Evolutionary conservation across 2,888 invertebrate species (phyloP).

Genomic region (Stenodera caucasica): DNA sequence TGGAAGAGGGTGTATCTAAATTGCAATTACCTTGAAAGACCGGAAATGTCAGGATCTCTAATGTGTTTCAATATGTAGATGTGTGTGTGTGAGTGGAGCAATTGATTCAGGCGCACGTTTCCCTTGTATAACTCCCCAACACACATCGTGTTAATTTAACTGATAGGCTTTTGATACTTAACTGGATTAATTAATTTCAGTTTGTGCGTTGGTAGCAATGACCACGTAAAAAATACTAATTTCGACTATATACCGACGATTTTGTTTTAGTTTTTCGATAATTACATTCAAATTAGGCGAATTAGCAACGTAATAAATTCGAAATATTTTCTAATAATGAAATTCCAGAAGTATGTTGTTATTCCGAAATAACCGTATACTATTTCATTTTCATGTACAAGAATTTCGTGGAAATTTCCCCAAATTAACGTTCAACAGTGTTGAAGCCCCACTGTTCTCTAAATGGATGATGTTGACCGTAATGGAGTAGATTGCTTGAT

Average conservation of each 20-base stretch:
- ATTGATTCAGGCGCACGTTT: slow-evolving; percentile 26
- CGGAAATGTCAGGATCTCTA: slow-evolving; percentile 20
- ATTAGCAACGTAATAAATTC: neutral
- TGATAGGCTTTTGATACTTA: slow-evolving; percentile 28
- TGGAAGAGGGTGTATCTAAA: slow-evolving; percentile 12
- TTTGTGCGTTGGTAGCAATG: neutral
- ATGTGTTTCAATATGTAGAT: slow-evolving; percentile 12
- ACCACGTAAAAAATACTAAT: too few species aligned
- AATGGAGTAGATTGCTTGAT: slow-evolving; percentile 3
- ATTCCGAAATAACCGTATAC: neutral
- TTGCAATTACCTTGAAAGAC: slow-evolving; percentile 24
- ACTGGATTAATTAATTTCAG: slow-evolving; percentile 26
- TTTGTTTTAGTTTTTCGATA: too few species aligned
- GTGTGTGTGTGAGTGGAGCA: slow-evolving; percentile 4
- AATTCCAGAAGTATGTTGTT: neutral
- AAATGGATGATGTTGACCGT: slow-evolving; percentile 3
- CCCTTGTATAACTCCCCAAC: slow-evolving; percentile 11
- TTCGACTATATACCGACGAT: too few species aligned
- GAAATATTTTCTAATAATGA: neutral
- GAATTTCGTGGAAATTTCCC: neutral
- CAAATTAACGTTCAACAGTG: neutral
- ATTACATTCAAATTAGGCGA: too few species aligned
- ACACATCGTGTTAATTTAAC: slow-evolving; percentile 25
- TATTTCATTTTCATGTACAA: slow-evolving; percentile 2
- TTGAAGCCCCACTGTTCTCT: neutral